phyloP scores from a whole-genome alignment of 2,888 invertebrate genomes.

The Argyresthia albistria region DNA sequence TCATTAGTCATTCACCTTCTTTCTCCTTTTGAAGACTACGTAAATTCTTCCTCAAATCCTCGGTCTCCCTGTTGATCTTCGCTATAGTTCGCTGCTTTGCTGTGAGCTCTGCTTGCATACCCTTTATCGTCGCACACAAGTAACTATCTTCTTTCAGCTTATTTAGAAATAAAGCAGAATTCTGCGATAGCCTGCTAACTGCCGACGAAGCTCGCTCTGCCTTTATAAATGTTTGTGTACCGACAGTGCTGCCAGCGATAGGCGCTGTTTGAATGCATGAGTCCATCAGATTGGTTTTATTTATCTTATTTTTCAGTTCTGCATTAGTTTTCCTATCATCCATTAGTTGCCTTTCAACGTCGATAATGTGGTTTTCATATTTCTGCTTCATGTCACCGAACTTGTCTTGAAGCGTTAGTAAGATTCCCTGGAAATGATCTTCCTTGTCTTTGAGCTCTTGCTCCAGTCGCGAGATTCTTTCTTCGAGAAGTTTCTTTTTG shows the following conservation, averaged over 20 bases:
- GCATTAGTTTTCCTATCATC: conserved; percentile 55
- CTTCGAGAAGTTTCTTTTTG: conserved; percentile 77
- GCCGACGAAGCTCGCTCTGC: conserved; percentile 50
- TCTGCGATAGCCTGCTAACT: conserved; percentile 68
- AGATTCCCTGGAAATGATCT: conserved; percentile 77
- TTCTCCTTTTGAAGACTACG: conserved; percentile 82
- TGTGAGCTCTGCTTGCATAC: conserved; percentile 80
- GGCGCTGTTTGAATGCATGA: conserved; percentile 63
- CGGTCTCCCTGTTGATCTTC: conserved; percentile 82
- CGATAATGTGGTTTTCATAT: conserved; percentile 82
- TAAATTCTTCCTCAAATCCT: conserved; percentile 83
- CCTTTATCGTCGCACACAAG: conserved; percentile 84
- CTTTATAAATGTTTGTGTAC: conserved; percentile 48
- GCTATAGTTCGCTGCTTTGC: conserved; percentile 81
- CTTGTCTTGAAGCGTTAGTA: conserved; percentile 82
- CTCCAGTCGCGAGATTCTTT: conserved; percentile 79
- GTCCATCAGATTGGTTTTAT: conserved; percentile 37
- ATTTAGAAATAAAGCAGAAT: conserved; percentile 59
- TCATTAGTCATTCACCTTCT: conserved; percentile 65
- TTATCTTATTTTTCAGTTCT: conserved; percentile 70
- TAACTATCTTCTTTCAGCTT: conserved; percentile 81
- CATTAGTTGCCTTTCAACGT: conserved; percentile 78
- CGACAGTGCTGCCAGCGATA: conserved; percentile 28
- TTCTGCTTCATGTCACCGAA: conserved; percentile 84
- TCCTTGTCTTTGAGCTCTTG: conserved; percentile 81